Conservation (phyloP, 2,797 vertebrate genomes). For the Pagetopsis macropterus region DNA sequence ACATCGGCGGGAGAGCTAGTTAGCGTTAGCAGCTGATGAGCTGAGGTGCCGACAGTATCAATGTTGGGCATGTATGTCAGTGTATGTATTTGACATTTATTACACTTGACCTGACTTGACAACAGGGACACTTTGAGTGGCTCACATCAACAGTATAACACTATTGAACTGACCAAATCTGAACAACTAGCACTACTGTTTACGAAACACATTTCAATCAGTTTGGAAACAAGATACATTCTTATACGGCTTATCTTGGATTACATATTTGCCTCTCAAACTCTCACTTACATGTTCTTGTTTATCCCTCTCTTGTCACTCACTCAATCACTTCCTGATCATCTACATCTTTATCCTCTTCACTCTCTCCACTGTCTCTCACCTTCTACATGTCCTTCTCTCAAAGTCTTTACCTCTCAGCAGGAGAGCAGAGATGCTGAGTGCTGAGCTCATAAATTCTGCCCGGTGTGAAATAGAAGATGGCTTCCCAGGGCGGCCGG, state of each 20-base stretch:
- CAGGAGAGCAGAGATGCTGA: conserved; percentile 59
- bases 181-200: neutral
- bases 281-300: neutral
- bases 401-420: conserved; percentile 39
- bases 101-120: neutral
- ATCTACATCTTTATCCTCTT: conserved; percentile 26
- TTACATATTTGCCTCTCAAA: neutral
- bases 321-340: conserved; percentile 6
- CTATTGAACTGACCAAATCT: neutral
- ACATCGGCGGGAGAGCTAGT: too few species aligned
- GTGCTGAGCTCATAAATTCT: conserved; percentile 73
- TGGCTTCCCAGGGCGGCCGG: conserved; percentile 71
- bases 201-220: neutral
- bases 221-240: neutral
- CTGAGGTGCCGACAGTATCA: too few species aligned
- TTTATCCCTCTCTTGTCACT: conserved; percentile 3
- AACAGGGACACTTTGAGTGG: neutral
- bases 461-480: conserved; percentile 78
- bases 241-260: neutral
- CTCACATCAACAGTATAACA: too few species aligned
- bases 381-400: conserved; percentile 19
- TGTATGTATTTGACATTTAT: neutral
- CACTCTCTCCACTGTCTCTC: neutral
- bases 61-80: too few species aligned
- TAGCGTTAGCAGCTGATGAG: too few species aligned